A percentile compares a stretch with the other conserved stretches of the same genome.
Evolutionary conservation across 2,113 vertebrate genomes (phyloP).

Genomic region (Craseonycteris thonglongyai): DNA sequence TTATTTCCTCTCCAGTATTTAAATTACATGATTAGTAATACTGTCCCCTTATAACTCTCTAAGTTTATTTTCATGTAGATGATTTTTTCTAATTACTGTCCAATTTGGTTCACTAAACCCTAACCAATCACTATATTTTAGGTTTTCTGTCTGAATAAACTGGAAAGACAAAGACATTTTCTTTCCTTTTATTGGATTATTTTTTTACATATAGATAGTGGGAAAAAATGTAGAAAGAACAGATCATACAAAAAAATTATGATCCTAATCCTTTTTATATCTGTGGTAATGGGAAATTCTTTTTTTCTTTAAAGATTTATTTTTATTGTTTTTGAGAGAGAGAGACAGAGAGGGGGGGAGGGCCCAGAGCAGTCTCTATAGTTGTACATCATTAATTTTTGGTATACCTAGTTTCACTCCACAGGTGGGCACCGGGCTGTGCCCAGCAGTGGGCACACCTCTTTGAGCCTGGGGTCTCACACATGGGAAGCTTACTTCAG

Average conservation of each 20-base stretch:
- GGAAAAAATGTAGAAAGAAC: no score
- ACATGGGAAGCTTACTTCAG: no score
- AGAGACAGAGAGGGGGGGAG: no score
- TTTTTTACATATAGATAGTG: no score
- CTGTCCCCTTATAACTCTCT: neutral
- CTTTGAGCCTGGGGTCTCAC: no score
- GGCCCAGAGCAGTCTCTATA: no score
- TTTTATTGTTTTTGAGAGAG: no score
- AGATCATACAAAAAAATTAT: neutral
- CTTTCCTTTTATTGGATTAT: neutral
- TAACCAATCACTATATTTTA: neutral
- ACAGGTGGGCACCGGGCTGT: no score
- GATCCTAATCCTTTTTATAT: neutral
- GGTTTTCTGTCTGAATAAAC: conserved; percentile 10
- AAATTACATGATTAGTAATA: neutral
- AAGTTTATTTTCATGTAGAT: neutral
- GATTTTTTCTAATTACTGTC: neutral
- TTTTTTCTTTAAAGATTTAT: no score
- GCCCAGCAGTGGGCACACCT: no score
- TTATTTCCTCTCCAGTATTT: neutral
- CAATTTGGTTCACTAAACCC: neutral
- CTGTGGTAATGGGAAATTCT: neutral
- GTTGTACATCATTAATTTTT: no score
- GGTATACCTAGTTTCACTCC: no score
- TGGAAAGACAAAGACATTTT: neutral